A percentile compares a stretch with the other conserved stretches of the same genome.
Conservation (phyloP, 1,140 invertebrate genomes). For the Zophobas atratus region DNA sequence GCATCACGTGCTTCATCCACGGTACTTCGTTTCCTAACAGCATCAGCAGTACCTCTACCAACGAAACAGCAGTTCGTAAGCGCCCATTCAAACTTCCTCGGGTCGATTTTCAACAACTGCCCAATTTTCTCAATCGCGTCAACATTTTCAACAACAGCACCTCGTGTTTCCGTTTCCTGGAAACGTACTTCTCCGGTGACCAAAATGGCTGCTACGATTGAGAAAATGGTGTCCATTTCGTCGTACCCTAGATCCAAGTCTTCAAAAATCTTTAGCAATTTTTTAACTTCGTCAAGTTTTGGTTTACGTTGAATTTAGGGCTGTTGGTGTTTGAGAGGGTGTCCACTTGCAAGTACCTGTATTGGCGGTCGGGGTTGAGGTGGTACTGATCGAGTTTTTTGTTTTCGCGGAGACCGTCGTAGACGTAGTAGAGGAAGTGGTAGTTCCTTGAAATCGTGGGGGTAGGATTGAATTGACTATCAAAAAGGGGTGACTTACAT, state of each 20-base stretch:
- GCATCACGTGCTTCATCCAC: constrained; percentile 83
- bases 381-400: constrained; percentile 76
- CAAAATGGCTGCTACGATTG: constrained; percentile 83
- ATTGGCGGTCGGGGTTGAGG: constrained; percentile 78
- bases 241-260: constrained; percentile 82
- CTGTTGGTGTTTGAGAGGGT: constrained; percentile 71
- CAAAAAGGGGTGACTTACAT: constrained; percentile 71
- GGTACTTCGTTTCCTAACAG: constrained; percentile 82
- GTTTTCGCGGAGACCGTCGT: constrained; percentile 81
- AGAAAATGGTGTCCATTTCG: constrained; percentile 81
- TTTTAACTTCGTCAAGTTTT: constrained; percentile 65
- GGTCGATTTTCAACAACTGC: constrained; percentile 82
- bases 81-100: constrained; percentile 87
- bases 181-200: constrained; percentile 88
- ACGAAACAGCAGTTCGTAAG: constrained; percentile 90
- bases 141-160: constrained; percentile 80
- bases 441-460: constrained; percentile 91
- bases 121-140: constrained; percentile 79
- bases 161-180: constrained; percentile 75
- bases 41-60: constrained; percentile 84
- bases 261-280: constrained; percentile 57
- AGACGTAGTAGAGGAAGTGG: constrained; percentile 92
- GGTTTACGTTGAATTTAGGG: constrained; percentile 72
- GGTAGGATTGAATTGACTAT: neutral
- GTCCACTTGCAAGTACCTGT: constrained; percentile 83